Conservation (phyloP, 2,888 invertebrate genomes). For the Clitarchus hookeri region DNA sequence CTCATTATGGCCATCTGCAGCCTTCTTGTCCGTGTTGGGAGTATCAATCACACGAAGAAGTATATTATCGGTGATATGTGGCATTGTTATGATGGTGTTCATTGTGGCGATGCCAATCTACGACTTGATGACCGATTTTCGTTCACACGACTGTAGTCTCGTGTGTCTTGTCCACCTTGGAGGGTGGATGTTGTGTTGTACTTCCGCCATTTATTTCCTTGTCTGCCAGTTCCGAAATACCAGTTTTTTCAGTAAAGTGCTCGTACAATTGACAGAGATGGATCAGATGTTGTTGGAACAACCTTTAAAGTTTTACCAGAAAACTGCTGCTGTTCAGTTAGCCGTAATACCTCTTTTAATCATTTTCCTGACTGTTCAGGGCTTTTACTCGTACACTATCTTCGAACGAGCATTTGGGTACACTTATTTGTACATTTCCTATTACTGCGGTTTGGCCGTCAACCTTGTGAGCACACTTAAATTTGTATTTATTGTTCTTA, state of each 20-base stretch:
- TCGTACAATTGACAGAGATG: not conserved
- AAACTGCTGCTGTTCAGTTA: not conserved
- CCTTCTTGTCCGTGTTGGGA: not conserved
- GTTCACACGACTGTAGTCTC: not conserved
- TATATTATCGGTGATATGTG: not conserved
- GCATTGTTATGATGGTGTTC: not conserved
- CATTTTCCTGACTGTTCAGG: not conserved
- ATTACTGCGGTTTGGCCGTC: not conserved
- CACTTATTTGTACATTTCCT: not conserved
- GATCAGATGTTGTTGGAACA: not conserved
- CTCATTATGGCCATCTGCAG: not conserved
- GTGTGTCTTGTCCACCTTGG: not conserved
- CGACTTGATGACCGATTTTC: not conserved
- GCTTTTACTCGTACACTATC: not conserved
- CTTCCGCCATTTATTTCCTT: not conserved
- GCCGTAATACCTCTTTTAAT: not conserved
- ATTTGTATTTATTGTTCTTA: not conserved
- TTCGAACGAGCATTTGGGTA: not conserved
- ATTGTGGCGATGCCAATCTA: not conserved
- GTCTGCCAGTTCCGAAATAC: not conserved
- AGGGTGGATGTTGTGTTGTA: not conserved
- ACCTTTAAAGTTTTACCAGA: not conserved
- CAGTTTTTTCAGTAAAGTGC: not conserved
- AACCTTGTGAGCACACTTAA: not conserved
- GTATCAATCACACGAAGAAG: not conserved